A percentile compares a stretch with the other conserved stretches of the same genome.
Conservation (phyloP, 2,888 invertebrate genomes). For the Gari tellinella region DNA sequence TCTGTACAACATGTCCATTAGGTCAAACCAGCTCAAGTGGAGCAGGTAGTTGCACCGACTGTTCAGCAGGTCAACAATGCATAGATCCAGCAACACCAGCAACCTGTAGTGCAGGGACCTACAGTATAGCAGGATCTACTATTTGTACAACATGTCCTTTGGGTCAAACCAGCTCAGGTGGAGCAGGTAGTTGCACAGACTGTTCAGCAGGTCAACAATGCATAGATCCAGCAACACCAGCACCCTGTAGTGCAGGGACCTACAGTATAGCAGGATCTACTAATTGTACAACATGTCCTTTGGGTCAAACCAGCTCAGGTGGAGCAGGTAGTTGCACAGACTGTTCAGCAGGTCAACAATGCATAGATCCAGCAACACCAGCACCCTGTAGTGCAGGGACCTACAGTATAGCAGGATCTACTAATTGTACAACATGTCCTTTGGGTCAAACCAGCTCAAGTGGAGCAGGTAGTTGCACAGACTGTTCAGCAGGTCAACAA, state of each 20-base stretch:
- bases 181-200: conserved; percentile 64
- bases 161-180: conserved; percentile 67
- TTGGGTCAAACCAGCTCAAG: conserved; percentile 57
- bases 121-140: no score
- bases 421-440: conserved; percentile 42
- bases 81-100: conserved; percentile 4
- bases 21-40: conserved; percentile 72
- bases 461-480: conserved; percentile 66
- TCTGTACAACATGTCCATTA: conserved; percentile 58
- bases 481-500: conserved; percentile 71
- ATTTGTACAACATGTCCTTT: neutral
- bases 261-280: conserved; percentile 63
- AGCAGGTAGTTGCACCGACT: conserved; percentile 33
- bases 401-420: conserved; percentile 49
- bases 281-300: conserved; percentile 70
- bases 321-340: conserved; percentile 72
- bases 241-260: conserved; percentile 78
- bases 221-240: conserved; percentile 69
- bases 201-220: conserved; percentile 81
- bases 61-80: conserved; percentile 45
- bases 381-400: conserved; percentile 69
- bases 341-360: conserved; percentile 78
- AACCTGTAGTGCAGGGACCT: conserved; percentile 5
- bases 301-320: conserved; percentile 74
- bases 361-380: conserved; percentile 65